These are phyloP conservation scores for Drosophila tristis DNA, from an alignment of 1,140 invertebrate species.

Conservation along the genomic window DNA sequence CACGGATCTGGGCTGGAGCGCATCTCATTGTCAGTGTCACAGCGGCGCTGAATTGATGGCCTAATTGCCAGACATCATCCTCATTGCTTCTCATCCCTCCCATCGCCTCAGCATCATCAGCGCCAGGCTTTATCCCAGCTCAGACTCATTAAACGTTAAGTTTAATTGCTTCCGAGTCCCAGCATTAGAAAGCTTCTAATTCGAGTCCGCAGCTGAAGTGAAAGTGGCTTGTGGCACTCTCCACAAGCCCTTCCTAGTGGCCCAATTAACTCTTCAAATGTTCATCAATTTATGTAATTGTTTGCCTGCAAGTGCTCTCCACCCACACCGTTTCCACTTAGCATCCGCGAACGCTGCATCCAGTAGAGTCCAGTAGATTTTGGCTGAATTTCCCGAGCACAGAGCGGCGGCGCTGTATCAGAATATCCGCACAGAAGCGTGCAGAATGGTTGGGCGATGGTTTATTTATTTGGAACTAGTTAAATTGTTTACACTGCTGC, in stretches of 20 bases:
- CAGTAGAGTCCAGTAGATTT: no score
- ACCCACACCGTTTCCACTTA: no score
- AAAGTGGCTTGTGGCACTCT: constrained; percentile 23
- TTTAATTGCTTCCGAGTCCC: constrained; percentile 27
- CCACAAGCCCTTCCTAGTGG: constrained; percentile 8
- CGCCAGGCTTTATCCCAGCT: constrained; percentile 5
- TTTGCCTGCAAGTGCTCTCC: no score
- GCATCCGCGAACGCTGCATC: no score
- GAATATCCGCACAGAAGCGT: no score
- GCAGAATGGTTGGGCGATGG: no score
- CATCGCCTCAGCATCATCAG: not conserved
- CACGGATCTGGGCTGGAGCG: not conserved
- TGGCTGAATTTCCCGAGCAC: no score
- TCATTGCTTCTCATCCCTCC: not conserved
- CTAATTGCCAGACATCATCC: constrained; percentile 44
- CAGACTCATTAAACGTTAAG: constrained; percentile 30
- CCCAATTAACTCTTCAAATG: constrained; percentile 16
- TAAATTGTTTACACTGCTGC: no score
- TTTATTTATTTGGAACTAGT: no score
- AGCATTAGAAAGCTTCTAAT: not conserved
- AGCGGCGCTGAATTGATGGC: constrained; percentile 33
- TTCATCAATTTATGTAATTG: no score
- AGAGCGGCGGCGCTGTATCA: no score
- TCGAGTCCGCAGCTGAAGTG: constrained; percentile 37
- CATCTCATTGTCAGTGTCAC: constrained; percentile 22